phyloP scores from a whole-genome alignment of 2,888 invertebrate species.

The Pharmacophagus antenor region DNA sequence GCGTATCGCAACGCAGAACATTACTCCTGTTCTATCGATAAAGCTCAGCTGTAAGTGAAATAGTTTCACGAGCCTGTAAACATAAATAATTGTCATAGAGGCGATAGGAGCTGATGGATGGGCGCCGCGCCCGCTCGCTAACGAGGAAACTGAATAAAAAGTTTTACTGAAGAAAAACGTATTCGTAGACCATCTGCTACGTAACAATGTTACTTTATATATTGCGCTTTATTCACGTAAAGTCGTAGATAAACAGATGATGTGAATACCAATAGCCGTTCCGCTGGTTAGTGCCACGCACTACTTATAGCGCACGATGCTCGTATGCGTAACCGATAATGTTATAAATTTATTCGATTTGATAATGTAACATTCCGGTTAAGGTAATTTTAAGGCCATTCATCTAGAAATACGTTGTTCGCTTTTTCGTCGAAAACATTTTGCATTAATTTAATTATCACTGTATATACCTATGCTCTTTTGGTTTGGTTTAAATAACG shows the following conservation, averaged over 20 bases:
- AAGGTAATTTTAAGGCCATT: slow-evolving; percentile 21
- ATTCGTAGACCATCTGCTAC: slow-evolving; percentile 35
- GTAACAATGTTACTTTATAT: slow-evolving; percentile 45
- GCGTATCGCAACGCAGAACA: slow-evolving; percentile 75
- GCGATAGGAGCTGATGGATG: slow-evolving; percentile 77
- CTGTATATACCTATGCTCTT: not conserved
- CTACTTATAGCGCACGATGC: slow-evolving; percentile 40
- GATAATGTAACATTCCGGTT: slow-evolving; percentile 28
- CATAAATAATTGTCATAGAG: slow-evolving; percentile 81
- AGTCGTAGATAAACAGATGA: slow-evolving; percentile 46
- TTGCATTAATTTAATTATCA: not conserved
- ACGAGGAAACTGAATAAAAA: slow-evolving; percentile 63
- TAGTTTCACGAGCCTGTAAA: slow-evolving; percentile 72
- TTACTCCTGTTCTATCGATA: slow-evolving; percentile 79
- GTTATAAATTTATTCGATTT: slow-evolving; percentile 28
- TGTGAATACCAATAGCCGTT: slow-evolving; percentile 46
- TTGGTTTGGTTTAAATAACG: no score
- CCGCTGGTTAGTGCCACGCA: slow-evolving; percentile 46
- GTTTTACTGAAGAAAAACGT: slow-evolving; percentile 37
- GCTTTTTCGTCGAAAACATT: not conserved
- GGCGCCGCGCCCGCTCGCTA: slow-evolving; percentile 51
- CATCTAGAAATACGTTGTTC: slow-evolving; percentile 10
- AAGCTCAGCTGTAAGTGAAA: slow-evolving; percentile 79
- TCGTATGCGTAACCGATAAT: slow-evolving; percentile 47
- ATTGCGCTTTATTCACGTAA: slow-evolving; percentile 42